Evolutionary conservation across 2,797 vertebrate genomes (phyloP).

Genomic region (Pseudochirops cupreus): DNA sequence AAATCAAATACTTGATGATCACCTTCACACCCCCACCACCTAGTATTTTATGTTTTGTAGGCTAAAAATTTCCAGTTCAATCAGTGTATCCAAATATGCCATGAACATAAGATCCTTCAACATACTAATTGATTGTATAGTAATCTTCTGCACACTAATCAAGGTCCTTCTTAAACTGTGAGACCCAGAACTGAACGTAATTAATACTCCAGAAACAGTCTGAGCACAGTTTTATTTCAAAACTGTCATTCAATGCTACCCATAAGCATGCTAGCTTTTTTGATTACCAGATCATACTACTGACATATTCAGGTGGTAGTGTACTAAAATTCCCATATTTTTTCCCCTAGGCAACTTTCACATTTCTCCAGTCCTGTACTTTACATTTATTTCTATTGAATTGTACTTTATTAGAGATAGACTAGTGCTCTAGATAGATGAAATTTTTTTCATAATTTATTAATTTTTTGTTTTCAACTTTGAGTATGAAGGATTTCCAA

Average conservation of each 20-base stretch:
- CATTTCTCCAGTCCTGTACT: background rate
- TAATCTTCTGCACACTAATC: background rate
- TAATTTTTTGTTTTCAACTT: too few species aligned
- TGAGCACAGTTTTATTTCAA: background rate
- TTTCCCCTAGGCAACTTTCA: background rate
- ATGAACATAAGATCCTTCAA: background rate
- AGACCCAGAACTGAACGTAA: background rate
- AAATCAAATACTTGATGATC: too few species aligned
- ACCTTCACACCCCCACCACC: too few species aligned
- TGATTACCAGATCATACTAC: background rate
- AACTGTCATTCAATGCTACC: background rate
- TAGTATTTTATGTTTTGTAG: background rate
- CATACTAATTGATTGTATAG: background rate
- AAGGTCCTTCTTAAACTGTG: background rate
- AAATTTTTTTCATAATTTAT: too few species aligned
- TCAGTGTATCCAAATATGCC: background rate
- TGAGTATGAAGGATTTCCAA: too few species aligned
- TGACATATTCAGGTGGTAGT: background rate
- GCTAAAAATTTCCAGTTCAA: background rate
- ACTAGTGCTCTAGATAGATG: background rate
- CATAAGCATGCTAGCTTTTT: background rate
- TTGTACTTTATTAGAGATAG: too few species aligned
- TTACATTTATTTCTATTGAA: background rate
- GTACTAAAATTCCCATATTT: background rate
- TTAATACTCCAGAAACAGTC: background rate